These are phyloP conservation scores for Onychostoma macrolepis DNA, from an alignment of 2,113 vertebrate species.

Conservation along the genomic window DNA sequence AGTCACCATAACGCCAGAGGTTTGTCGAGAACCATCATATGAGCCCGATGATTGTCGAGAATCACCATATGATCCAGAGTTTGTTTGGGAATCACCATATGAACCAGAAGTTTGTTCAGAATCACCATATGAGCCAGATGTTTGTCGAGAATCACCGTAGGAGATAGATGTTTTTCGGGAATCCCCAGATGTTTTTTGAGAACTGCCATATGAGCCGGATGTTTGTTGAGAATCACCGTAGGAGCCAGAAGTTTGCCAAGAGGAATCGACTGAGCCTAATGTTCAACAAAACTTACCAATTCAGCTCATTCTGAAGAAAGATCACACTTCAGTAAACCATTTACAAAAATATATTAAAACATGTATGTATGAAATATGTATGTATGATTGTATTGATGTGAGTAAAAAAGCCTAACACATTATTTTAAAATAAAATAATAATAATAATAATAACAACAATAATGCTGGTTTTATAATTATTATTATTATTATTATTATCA, in stretches of 20 bases:
- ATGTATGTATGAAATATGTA: too few relatives aligned
- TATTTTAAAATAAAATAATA: neutral
- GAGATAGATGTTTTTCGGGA: conserved; percentile 7
- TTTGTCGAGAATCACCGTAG: conserved; percentile 22
- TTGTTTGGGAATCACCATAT: conserved; percentile 20
- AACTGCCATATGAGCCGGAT: neutral
- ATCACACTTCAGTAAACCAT: conserved; percentile 1
- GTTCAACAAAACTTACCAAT: conserved; percentile 40
- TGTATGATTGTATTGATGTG: neutral
- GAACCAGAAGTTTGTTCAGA: conserved; percentile 39
- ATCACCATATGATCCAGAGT: conserved; percentile 16
- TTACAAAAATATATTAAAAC: neutral
- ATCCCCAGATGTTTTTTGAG: conserved; percentile 14
- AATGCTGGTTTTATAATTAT: neutral
- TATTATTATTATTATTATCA: neutral
- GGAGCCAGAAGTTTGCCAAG: conserved; percentile 13
- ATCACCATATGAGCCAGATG: conserved; percentile 19
- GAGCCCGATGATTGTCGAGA: conserved; percentile 17
- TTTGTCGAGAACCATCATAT: neutral
- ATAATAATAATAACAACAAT: neutral
- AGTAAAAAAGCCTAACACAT: neutral
- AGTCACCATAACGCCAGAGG: conserved; percentile 9
- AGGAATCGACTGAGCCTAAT: conserved; percentile 40
- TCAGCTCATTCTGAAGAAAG: neutral
- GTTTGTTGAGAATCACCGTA: conserved; percentile 17